A percentile compares a stretch with the other conserved stretches of the same genome.
phyloP scores from a whole-genome alignment of 1,140 invertebrate species.

The Papilio polyxenes region DNA sequence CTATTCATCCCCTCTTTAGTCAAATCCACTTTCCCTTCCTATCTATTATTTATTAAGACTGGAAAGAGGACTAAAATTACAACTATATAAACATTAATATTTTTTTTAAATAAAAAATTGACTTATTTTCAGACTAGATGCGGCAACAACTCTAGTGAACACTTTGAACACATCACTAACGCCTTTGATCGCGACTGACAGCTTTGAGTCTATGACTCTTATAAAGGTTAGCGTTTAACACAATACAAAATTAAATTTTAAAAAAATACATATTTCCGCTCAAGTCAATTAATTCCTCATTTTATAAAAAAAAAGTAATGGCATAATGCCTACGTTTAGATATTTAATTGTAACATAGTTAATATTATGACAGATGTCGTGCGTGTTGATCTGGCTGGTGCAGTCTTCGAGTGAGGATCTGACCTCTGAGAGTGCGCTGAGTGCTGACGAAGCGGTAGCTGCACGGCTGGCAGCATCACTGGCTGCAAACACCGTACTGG shows the following conservation, averaged over 20 bases:
- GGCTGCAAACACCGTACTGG: constrained; percentile 85
- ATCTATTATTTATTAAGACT: no score
- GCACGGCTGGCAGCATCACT: constrained; percentile 84
- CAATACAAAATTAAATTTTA: no score
- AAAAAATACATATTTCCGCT: no score
- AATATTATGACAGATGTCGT: constrained; percentile 83
- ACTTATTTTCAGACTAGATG: constrained; percentile 70
- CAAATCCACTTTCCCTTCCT: no score
- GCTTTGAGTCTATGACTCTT: constrained; percentile 87
- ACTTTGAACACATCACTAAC: constrained; percentile 86
- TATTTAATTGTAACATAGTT: neutral
- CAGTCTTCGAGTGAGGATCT: constrained; percentile 81
- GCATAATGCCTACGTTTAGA: no score
- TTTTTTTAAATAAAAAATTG: constrained; percentile 30
- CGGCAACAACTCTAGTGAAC: constrained; percentile 82
- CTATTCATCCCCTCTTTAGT: no score
- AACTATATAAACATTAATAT: constrained; percentile 57
- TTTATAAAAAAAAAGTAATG: neutral
- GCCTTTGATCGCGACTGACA: constrained; percentile 88
- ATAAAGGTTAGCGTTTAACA: constrained; percentile 75
- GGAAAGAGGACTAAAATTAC: no score
- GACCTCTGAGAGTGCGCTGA: constrained; percentile 77
- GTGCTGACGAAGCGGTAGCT: constrained; percentile 80
- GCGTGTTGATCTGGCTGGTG: constrained; percentile 88
- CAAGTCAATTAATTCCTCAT: no score